Base-by-base conservation (phyloP, 1,140 invertebrate genomes). In the Globodera ellingtonae region DNA sequence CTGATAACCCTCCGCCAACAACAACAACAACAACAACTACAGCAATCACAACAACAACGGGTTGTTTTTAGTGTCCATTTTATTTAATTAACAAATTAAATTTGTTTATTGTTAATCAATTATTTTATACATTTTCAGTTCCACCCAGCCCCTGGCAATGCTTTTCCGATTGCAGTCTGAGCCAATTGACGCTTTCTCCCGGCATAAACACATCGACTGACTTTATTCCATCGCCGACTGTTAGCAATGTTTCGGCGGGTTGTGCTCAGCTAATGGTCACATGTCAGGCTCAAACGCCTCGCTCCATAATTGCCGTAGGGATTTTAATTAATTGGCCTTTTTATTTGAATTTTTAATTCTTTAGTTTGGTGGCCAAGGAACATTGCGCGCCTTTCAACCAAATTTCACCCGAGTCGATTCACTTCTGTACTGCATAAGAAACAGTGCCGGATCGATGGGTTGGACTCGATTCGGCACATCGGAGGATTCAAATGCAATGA, bases 391-490 rank as follows among this genome's bases (percentile, higher is more conserved):
- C 10, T 73, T 48, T 21, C n/a, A 21, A 24, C 5, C 72, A 73
- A 46, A 73, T 44, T 73, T 21, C 59, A 73, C 7, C 21, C n/a
- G 72, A 35, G 72, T 73, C 10, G 72, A 73, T 47, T 48, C 72
- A 4, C 35, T 73, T 13, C 35, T 73, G 8, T 73, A 73, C 59
- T 73, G 72, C 46, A 44, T 73, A 52, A n/a, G 5, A 44, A 52
- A 44, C 59, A 73, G 18, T 73, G 72, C 48, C n/a, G 50, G 48
- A 10, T 52, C 72, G 44, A 48, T 52, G 59, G 9, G 48, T 21
- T 73, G 72, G 72, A 73, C 72, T 44, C 50, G 72, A 44, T 73
- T 73, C 59, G 72, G 72, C 59, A 73, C 72, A 73, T 52, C 72
- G 59, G 48, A 73, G 13, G 72, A 73, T 8, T 44, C 72, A 21